phyloP scores from a whole-genome alignment of 1,140 invertebrate species.

The Plodia interpunctella region DNA sequence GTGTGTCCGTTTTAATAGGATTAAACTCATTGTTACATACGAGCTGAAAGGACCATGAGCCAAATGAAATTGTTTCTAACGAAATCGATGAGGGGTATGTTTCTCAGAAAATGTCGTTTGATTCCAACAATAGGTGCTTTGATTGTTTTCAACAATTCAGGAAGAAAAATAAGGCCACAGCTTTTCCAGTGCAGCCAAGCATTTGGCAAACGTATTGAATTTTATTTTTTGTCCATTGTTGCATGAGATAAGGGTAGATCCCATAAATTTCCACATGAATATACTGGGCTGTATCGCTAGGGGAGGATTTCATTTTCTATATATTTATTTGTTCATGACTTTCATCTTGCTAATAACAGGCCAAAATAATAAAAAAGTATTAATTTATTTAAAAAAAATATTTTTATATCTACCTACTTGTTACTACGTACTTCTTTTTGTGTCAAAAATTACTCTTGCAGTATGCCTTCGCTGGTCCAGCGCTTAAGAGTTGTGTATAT shows the following conservation, averaged over 20 bases:
- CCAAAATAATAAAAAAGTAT: no score
- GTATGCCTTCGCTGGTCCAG: no score
- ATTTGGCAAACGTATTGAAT: no score
- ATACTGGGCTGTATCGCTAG: background rate
- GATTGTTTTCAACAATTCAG: background rate
- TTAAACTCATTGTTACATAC: slow-evolving; percentile 75
- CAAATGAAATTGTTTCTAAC: slow-evolving; percentile 67
- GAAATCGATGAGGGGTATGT: slow-evolving; percentile 50
- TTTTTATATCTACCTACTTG: no score
- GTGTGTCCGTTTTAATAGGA: slow-evolving; percentile 74
- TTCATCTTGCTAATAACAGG: background rate
- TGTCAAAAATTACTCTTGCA: no score
- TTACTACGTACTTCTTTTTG: no score
- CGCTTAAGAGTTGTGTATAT: no score
- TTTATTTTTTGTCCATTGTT: background rate
- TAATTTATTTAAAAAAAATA: no score
- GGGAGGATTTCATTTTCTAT: background rate
- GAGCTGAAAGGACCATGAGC: slow-evolving; percentile 65
- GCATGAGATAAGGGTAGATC: background rate
- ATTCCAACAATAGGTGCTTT: background rate
- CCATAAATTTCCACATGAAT: background rate
- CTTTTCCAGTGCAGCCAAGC: background rate
- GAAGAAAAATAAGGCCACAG: background rate
- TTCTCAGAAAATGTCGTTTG: background rate
- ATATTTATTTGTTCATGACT: no score